Evolutionary conservation across 2,888 invertebrate genomes (phyloP), one percentile per base, ranked within the genome.

Genomic region (Heliconius hortense): DNA sequence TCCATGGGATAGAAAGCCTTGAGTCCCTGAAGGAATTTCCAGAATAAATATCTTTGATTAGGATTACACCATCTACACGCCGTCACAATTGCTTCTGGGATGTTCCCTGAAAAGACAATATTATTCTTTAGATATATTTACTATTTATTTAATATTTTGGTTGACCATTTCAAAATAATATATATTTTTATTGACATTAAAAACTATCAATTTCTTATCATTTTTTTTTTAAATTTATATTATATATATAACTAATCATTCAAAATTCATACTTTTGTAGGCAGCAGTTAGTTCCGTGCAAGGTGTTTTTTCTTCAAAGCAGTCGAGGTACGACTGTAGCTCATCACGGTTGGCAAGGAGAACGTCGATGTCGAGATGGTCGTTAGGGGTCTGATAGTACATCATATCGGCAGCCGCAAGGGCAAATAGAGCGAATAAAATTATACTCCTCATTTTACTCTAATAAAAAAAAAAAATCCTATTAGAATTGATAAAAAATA

Each of bases 11-110:
- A 59, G 13, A 13, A 31, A 24, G 21, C 15, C 35, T 72, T 76
- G 18, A 76, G 24, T 53, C 59, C 74, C 35, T 62, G 26, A 8
- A 76, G 60, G 67, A 74, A 74, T n/a, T 18, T 18, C 48, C 59
- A 43, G 15, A 66, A 64, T 48, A 74, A 15, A 26, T 62, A 59
- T 26, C 71, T 76, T 11, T 67, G 63, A 13, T 53, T 18, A 7
- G 62, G 48, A n/a, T 26, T 63, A 39, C 96, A 96, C 85, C 95
- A 95, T 69, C 82, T 85, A 85, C 96, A 96, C 75, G 94, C 90
- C 26, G 72, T 72, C 43, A 48, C 62, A 18, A 81, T 15, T 10
- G 78, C 78, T 63, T 80, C 79, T 7, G 77, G 76, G 18, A 80
- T 68, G n/a, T 75, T 71, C 26, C 48, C 81, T 77, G 73, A 2